Evolutionary conservation across 2,113 vertebrate genomes (phyloP).

Genomic region (Ictidomys tridecemlineatus): DNA sequence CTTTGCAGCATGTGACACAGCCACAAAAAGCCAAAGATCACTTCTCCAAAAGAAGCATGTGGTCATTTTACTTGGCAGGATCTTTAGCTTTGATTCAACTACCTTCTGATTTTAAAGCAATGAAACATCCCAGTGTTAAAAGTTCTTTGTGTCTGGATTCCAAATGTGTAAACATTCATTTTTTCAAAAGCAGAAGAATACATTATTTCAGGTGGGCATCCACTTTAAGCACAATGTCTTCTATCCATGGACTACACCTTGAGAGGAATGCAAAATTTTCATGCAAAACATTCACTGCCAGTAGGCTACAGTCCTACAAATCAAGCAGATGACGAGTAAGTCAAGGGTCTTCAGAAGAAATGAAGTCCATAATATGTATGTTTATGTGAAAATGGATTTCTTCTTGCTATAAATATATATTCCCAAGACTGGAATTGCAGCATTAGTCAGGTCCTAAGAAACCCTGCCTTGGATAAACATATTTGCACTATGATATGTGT

Average conservation of each 20-base stretch:
- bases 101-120: conserved; percentile 19
- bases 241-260: not conserved
- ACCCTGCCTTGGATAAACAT: not conserved
- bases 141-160: conserved; percentile 45
- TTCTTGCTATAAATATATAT: conserved; percentile 36
- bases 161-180: not conserved
- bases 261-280: not conserved
- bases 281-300: not conserved
- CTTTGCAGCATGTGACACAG: conserved; percentile 5
- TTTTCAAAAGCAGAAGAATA: conserved; percentile 30
- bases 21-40: conserved; percentile 51
- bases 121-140: not conserved
- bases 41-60: conserved; percentile 51
- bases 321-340: conserved; percentile 5
- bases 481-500: not conserved
- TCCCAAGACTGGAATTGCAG: not conserved
- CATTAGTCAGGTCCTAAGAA: conserved; percentile 47
- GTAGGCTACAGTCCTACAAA: not conserved
- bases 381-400: conserved; percentile 33
- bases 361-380: not conserved
- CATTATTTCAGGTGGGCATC: not conserved
- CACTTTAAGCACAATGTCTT: not conserved
- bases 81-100: conserved; percentile 22
- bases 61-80: conserved; percentile 7
- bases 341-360: conserved; percentile 20